Base-by-base conservation (phyloP, 37 sponge, comb jelly and placozoan genomes). In the Aphrocallistes beatrix region DNA sequence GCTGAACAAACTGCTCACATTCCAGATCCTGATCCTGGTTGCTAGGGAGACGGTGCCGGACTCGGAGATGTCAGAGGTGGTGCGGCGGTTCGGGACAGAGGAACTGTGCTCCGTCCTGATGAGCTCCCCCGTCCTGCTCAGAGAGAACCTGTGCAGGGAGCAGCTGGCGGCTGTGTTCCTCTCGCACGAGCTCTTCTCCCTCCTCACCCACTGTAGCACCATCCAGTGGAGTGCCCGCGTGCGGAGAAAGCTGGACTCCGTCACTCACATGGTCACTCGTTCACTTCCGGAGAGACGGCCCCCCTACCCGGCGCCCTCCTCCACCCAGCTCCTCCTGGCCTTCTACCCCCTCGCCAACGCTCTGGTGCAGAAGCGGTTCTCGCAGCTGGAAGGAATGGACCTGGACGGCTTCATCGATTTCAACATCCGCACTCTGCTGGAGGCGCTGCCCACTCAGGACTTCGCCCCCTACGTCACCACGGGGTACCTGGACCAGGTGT, bases 91-190 rank as follows among this genome's bases (percentile, higher is more conserved):
- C 34, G 75, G 75, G 3, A 60, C 75, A 60, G 75, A 60, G 75
- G 75, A 60, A 13, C 17, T 60, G 28, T 60, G 75, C 75, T 3
- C 75, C n/a, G 75, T 25, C 6, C 75, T 60, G 32, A 60, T 60
- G 75, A 60, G 75, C n/a, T 19, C n/a, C 17, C 75, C 75, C 3
- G 17, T 60, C 17, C 8, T 60, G 17, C 75, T 60, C 25, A 25
- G 28, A 13, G 75, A 60, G 75, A 60, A 19, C 8, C 75, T 60
- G 3, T 21, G 3, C 25, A 60, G 75, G 3, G 75, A 60, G 34
- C 75, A 60, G 75, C 75, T 60, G 75, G n/a, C n/a, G 75, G 75
- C 75, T 32, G 75, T 60, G 75, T 60, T 60, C 75, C 75, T 60
- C 75, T 60, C 75, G 25, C 75, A 60, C 75, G 75, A 60, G 75